Percentiles rank a stretch among this genome's conserved stretches.
phyloP scores from a whole-genome alignment of 1,140 invertebrate genomes.

The Ylistrum balloti region DNA sequence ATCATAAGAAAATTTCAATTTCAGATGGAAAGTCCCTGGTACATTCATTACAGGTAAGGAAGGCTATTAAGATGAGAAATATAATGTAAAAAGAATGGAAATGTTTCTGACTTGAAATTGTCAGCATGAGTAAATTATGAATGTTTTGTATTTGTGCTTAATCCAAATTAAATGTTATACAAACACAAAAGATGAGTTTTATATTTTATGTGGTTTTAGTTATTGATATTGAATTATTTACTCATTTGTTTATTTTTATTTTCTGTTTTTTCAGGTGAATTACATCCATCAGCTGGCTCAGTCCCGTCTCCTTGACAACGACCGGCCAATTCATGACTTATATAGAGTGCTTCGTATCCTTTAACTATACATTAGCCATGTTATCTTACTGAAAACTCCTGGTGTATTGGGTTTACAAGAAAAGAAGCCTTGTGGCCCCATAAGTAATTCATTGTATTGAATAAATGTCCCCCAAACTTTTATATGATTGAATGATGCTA shows the following conservation, averaged over 20 bases:
- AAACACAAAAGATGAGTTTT: background rate
- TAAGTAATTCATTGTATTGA: too few relatives aligned
- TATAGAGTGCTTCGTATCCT: constrained; percentile 90
- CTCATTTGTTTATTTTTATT: background rate
- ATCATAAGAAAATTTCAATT: too few relatives aligned
- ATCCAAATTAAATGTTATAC: background rate
- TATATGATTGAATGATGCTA: too few relatives aligned
- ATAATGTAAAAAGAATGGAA: too few relatives aligned
- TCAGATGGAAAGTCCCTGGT: constrained; percentile 96
- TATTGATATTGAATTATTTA: background rate
- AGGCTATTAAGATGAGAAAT: constrained; percentile 81
- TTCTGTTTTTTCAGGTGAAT: constrained; percentile 84
- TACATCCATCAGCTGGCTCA: constrained; percentile 97
- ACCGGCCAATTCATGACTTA: constrained; percentile 91
- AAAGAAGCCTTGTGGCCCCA: too few relatives aligned
- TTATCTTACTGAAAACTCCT: background rate
- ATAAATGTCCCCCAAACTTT: too few relatives aligned
- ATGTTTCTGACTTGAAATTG: too few relatives aligned
- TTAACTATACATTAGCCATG: constrained; percentile 51
- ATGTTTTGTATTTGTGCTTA: background rate
- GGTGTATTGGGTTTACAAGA: too few relatives aligned
- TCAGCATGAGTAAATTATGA: too few relatives aligned
- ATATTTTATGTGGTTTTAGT: background rate
- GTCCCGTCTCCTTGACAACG: constrained; percentile 91
- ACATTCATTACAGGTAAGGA: constrained; percentile 91